These are phyloP conservation scores for Drosophila parthenogenetica DNA, from an alignment of 2,888 invertebrate species.

Conservation along the genomic window DNA sequence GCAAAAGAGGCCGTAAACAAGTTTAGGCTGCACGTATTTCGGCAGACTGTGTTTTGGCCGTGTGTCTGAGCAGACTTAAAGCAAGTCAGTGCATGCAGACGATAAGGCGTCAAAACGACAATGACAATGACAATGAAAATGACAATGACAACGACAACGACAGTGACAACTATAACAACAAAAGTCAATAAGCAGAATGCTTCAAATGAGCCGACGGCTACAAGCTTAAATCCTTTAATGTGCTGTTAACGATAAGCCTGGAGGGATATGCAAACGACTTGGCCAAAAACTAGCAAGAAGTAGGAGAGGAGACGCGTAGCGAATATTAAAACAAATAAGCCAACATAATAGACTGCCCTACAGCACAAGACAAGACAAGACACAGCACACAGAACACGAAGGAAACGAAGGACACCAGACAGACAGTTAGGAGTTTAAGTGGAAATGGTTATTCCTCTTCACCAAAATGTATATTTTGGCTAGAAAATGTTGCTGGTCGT, in stretches of 20 bases:
- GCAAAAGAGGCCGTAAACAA: constrained; percentile 19
- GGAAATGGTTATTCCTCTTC: no score
- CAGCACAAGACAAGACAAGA: constrained; percentile 30
- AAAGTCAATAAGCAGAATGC: constrained; percentile 59
- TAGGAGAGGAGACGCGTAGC: constrained; percentile 63
- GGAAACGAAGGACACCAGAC: constrained; percentile 15
- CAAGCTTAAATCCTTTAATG: constrained; percentile 73
- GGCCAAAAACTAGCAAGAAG: constrained; percentile 63
- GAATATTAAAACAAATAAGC: constrained; percentile 81
- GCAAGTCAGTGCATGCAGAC: constrained; percentile 20
- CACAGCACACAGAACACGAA: constrained; percentile 18
- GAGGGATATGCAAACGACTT: constrained; percentile 65
- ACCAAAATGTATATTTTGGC: background rate
- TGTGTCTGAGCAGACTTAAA: constrained; percentile 20
- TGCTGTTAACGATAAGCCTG: constrained; percentile 77
- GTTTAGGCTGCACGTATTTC: background rate
- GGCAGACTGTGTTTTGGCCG: background rate
- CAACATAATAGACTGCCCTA: constrained; percentile 64
- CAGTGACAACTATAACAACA: constrained; percentile 31
- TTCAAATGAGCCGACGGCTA: constrained; percentile 53
- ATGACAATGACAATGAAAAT: constrained; percentile 17
- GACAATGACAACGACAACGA: constrained; percentile 6
- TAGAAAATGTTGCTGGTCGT: background rate
- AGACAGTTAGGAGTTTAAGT: constrained; percentile 1
- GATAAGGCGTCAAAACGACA: constrained; percentile 59